Base-by-base conservation (phyloP, 2,797 vertebrate genomes). In the Botia almorhae region DNA sequence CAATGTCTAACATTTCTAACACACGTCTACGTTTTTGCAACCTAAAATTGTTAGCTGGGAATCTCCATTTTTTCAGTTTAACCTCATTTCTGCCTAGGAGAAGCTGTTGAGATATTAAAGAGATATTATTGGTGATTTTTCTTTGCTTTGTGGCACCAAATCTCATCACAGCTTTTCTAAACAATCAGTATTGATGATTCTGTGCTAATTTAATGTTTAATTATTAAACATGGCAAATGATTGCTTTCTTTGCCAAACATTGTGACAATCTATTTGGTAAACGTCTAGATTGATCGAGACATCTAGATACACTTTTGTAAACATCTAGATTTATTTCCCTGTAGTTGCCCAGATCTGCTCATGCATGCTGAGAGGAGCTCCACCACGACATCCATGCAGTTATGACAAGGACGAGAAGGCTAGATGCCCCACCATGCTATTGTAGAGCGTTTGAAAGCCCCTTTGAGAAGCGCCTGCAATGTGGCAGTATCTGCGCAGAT, bases 391-490 rank as follows among this genome's bases (percentile, higher is more conserved):
- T 63, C 16, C 7, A 13, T 48, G 73, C 69, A 53, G 63, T 76
- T 80, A 69, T 81, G 81, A 80, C 76, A 67, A 58, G 69, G 74
- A 46, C 72, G 67, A 26, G 80, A 81, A 61, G 61, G 78, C 55
- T 51, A 55, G 61, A 56, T 23, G 50, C 46, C 86, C 86, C 23
- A 67, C 82, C 43, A 83, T 83, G 84, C 76, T 77, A 63, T 84
- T 85, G 80, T 82, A 26, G 17, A n/a, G 26, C 58, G 74, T 83
- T 80, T 74, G 58, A 69, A 83, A 83, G 76, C 74, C 23, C 65
- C 72, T 80, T 76, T 72, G 76, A 79, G 77, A 84, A 81, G 82
- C 23, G 64, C 56, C 72, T 58, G 69, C 70, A 14, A 73, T 43
- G 76, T 60, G 43, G 53, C 68, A 83, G 79, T 75, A 80, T 78